phyloP scores from a whole-genome alignment of 2,797 vertebrate genomes.

The Sebastes jordani region DNA sequence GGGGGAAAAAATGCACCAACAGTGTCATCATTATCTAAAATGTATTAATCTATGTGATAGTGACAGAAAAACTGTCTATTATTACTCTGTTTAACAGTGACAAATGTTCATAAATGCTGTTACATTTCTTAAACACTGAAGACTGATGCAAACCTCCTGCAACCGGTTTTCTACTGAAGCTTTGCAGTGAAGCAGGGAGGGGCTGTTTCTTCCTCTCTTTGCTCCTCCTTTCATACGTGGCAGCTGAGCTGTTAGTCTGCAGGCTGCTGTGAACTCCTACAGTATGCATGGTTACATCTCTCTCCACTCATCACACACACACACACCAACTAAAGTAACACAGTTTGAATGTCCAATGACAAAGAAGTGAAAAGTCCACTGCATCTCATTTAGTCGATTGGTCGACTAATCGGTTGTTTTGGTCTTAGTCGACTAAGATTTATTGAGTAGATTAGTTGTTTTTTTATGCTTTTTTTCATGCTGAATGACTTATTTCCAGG shows the following conservation, averaged over 20 bases:
- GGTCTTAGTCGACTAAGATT: too few relatives aligned
- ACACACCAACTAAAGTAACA: neutral
- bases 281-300: constrained; percentile 2
- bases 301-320: neutral
- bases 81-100: fast-evolving
- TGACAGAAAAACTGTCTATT: neutral
- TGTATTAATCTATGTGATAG: neutral
- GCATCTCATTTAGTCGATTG: too few relatives aligned
- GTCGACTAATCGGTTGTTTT: neutral
- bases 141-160: constrained; percentile 29
- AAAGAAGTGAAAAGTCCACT: neutral
- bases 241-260: constrained; percentile 34
- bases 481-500: too few relatives aligned
- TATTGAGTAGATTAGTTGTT: too few relatives aligned
- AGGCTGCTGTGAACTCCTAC: constrained; percentile 5
- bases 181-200: constrained; percentile 18
- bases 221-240: constrained; percentile 81
- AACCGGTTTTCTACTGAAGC: neutral
- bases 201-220: neutral
- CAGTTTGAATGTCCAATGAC: neutral
- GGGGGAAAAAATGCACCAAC: neutral
- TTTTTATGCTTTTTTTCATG: too few relatives aligned
- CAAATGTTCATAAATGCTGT: neutral
- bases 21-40: too few relatives aligned
- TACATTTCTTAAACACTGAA: neutral